Percentiles rank a stretch among this genome's conserved stretches.
phyloP scores from a whole-genome alignment of 2,888 invertebrate genomes.

The Catocala fraxini region DNA sequence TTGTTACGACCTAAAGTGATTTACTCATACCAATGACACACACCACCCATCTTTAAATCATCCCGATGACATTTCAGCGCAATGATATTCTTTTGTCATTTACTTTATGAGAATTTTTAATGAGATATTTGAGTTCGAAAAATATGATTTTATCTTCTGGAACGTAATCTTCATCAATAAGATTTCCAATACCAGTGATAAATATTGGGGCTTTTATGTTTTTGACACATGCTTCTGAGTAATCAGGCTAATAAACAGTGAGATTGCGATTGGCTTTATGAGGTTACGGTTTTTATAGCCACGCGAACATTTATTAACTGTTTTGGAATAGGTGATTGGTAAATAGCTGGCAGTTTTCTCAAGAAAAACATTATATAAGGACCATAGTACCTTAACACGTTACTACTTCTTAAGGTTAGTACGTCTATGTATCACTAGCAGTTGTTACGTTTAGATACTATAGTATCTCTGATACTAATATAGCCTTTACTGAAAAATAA shows the following conservation, averaged over 20 bases:
- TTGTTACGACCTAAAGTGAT: slow-evolving; percentile 80
- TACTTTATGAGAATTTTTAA: slow-evolving; percentile 80
- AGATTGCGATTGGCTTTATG: no score
- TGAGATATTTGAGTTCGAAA: slow-evolving; percentile 76
- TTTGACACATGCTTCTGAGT: slow-evolving; percentile 28
- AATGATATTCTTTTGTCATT: slow-evolving; percentile 77
- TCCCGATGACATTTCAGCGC: slow-evolving; percentile 55
- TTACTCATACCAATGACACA: slow-evolving; percentile 85
- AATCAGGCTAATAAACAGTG: slow-evolving; percentile 1
- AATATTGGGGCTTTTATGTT: slow-evolving; percentile 22
- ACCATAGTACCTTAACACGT: no score
- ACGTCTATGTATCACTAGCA: no score
- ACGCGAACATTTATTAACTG: no score
- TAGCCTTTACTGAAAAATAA: no score
- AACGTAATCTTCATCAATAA: slow-evolving; percentile 60
- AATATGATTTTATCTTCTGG: slow-evolving; percentile 66
- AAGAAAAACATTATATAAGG: no score
- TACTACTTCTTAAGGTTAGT: no score
- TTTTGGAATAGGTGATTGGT: no score
- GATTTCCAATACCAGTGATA: slow-evolving; percentile 17
- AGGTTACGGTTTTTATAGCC: no score
- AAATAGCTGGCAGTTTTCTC: no score
- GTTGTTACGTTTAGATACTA: no score
- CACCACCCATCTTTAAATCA: slow-evolving; percentile 75
- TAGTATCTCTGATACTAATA: no score